Evolutionary conservation across 2,888 invertebrate species (phyloP), one percentile per base, ranked within the genome.

Genomic region (Agriopis aurantiaria): DNA sequence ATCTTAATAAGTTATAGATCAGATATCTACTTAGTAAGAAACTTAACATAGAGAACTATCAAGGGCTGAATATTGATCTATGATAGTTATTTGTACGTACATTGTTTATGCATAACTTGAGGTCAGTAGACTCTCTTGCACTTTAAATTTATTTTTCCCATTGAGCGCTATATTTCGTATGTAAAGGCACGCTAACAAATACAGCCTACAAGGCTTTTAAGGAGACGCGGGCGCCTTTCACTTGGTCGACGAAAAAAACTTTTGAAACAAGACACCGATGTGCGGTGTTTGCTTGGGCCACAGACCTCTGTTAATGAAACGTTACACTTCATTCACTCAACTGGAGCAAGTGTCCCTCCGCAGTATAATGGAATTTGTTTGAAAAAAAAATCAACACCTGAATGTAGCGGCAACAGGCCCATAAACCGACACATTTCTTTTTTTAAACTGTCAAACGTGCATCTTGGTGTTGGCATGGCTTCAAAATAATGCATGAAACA

Each of bases 191-290:
- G 90, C 87, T 91, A 92, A 91, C 88, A 81, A 90, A 86, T 83
- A 88, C 85, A 85, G 85, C 84, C 88, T 83, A 92, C 90, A 91
- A 89, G 89, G 89, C 89, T 91, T 91, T 91, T 88, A 91, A 89
- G 88, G 88, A 89, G 90, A 89, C 86, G 86, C 88, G 87, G 86
- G 86, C 82, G 87, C 91, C 91, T 92, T 92, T 91, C 91, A 90
- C 92, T 86, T 80, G 85, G 81, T 82, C 75, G 83, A 86, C 89
- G 56, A 88, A 91, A 89, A 84, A 85, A 82, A 76, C 75, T 81
- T 85, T 88, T 89, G 90, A 89, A 91, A 92, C 88, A 90, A 89
- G 89, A 91, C 87, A 91, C 91, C 91, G 87, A 89, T 86, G 82
- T 83, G 83, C 82, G 82, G 84, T 88, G 86, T 89, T 88, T 88